Percentiles rank a stretch among this genome's conserved stretches.
phyloP scores from a whole-genome alignment of 2,797 vertebrate genomes.

The Gephyroberyx darwinii region DNA sequence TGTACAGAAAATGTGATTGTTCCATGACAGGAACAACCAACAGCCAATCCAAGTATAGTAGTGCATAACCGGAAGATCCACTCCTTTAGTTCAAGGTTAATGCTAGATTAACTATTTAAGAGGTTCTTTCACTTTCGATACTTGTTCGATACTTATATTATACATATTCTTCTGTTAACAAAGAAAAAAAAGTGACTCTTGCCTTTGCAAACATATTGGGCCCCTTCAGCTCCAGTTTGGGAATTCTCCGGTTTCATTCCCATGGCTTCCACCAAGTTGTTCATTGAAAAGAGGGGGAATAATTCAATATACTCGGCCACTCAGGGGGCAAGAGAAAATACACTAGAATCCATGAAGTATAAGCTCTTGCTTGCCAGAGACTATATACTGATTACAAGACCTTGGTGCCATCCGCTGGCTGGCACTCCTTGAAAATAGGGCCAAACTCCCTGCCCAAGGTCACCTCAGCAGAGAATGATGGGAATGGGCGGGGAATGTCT shows the following conservation, averaged over 20 bases:
- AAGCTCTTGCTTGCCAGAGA: constrained; percentile 31
- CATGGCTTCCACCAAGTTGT: constrained; percentile 17
- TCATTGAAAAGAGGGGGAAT: constrained; percentile 1
- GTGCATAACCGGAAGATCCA: too few species aligned
- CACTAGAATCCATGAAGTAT: neutral
- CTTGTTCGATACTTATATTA: too few species aligned
- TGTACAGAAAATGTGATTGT: too few species aligned
- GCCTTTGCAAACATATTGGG: constrained; percentile 24
- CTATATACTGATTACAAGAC: constrained; percentile 40
- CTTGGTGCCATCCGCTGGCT: constrained; percentile 28
- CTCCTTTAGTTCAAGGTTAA: too few species aligned
- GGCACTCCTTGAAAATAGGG: constrained; percentile 27
- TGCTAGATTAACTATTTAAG: too few species aligned
- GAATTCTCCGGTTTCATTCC: constrained; percentile 39
- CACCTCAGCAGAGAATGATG: constrained; percentile 37
- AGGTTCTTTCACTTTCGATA: too few species aligned
- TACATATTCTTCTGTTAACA: constrained; percentile 8
- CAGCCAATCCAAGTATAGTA: too few species aligned
- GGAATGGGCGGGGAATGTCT: constrained; percentile 29
- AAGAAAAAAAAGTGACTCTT: neutral
- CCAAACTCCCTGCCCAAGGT: constrained; percentile 49
- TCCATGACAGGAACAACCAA: too few species aligned
- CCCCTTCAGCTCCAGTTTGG: constrained; percentile 19
- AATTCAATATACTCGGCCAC: neutral
- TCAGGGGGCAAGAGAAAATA: neutral